Percentiles rank a stretch among this genome's conserved stretches.
Evolutionary conservation across 2,888 invertebrate species (phyloP).

Genomic region (Netelia fuscicornis): DNA sequence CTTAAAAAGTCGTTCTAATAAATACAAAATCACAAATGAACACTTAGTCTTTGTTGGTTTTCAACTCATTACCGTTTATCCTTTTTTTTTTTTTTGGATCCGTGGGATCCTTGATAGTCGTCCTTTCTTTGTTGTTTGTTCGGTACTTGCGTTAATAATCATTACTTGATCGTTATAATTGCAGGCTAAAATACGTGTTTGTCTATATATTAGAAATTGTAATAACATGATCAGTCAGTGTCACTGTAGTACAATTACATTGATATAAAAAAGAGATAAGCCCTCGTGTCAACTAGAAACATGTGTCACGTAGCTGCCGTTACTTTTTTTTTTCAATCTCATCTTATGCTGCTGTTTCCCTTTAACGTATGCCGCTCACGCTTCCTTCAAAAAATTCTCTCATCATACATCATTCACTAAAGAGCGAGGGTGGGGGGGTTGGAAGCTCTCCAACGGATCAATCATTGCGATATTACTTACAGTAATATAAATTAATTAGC

Average conservation of each 20-base stretch:
- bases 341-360: constrained; percentile 50
- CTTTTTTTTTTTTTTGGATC: constrained; percentile 70
- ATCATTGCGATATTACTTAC: constrained; percentile 73
- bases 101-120: constrained; percentile 61
- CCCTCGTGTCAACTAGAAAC: constrained; percentile 77
- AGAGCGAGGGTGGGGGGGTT: constrained; percentile 50
- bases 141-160: constrained; percentile 69
- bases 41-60: constrained; percentile 84
- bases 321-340: constrained; percentile 58
- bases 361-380: constrained; percentile 11
- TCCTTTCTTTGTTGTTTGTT: constrained; percentile 39
- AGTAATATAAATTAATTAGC: constrained; percentile 79
- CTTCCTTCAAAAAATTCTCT: constrained; percentile 20
- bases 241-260: constrained; percentile 80
- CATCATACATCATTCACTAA: constrained; percentile 61
- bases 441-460: constrained; percentile 73
- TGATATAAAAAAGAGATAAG: constrained; percentile 80
- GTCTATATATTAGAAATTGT: constrained; percentile 77
- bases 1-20: constrained; percentile 82
- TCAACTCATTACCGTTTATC: constrained; percentile 80
- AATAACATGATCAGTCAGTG: constrained; percentile 80
- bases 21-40: constrained; percentile 85
- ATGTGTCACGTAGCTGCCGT: constrained; percentile 76
- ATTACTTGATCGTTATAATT: constrained; percentile 82
- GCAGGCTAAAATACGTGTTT: constrained; percentile 79